Evolutionary conservation across 2,888 invertebrate genomes (phyloP).

Genomic region (Steinernema scapterisci): DNA sequence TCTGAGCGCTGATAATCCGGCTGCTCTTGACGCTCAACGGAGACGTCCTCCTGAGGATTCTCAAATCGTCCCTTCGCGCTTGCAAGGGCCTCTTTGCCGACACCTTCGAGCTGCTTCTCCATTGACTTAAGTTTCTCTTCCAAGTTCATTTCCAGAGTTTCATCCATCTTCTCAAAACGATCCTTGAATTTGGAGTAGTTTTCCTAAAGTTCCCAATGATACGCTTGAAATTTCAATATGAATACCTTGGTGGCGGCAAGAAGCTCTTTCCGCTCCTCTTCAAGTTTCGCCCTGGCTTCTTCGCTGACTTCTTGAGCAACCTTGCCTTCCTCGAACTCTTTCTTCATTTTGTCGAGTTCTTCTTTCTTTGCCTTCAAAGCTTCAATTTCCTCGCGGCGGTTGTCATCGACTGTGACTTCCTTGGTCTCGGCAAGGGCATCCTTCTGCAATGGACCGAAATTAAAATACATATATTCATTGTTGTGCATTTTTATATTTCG

Average conservation of each 20-base stretch:
- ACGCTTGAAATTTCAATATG: neutral
- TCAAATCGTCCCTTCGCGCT: slow-evolving; percentile 56
- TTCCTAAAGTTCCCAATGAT: slow-evolving; percentile 44
- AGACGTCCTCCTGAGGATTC: slow-evolving; percentile 30
- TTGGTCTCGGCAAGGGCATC: slow-evolving; percentile 58
- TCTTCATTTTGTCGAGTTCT: slow-evolving; percentile 58
- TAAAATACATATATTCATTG: neutral
- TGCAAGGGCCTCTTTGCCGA: slow-evolving; percentile 58
- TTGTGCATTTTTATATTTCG: too few relatives aligned
- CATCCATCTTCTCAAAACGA: slow-evolving; percentile 61
- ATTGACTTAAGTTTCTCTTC: slow-evolving; percentile 57
- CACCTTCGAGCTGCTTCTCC: slow-evolving; percentile 46
- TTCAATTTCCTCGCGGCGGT: slow-evolving; percentile 58
- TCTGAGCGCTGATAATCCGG: slow-evolving; percentile 52
- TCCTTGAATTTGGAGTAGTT: slow-evolving; percentile 64
- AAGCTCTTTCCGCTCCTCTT: slow-evolving; percentile 53
- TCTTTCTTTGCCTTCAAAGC: slow-evolving; percentile 50
- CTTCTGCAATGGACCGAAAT: slow-evolving; percentile 52
- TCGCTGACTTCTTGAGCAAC: slow-evolving; percentile 18
- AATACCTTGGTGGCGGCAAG: slow-evolving; percentile 51
- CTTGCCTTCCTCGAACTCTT: slow-evolving; percentile 46
- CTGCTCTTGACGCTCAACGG: slow-evolving; percentile 35
- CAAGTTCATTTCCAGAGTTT: slow-evolving; percentile 50
- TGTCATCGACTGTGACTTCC: slow-evolving; percentile 55
- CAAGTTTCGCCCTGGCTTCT: slow-evolving; percentile 44